Evolutionary conservation across 2,888 invertebrate genomes (phyloP).

Genomic region (Tyria jacobaeae): DNA sequence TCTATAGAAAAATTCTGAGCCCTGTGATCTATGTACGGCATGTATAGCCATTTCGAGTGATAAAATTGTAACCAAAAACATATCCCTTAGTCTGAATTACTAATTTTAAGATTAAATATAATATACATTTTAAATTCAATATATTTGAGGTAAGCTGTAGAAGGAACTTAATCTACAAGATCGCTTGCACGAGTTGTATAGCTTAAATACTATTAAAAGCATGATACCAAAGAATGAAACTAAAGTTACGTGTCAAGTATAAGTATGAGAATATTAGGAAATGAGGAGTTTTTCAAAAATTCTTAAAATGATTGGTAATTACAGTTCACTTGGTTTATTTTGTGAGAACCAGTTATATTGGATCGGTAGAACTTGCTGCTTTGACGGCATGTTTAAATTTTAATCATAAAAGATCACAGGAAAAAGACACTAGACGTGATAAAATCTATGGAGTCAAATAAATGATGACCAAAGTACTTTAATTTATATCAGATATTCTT

Average conservation of each 20-base stretch:
- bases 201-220: slow-evolving; percentile 1
- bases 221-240: neutral
- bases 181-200: slow-evolving; percentile 4
- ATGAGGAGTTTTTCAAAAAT: neutral
- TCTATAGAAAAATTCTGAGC: slow-evolving; percentile 29
- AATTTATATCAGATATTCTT: slow-evolving; percentile 13
- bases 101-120: slow-evolving; percentile 60
- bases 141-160: slow-evolving; percentile 25
- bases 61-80: slow-evolving; percentile 81
- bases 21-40: slow-evolving; percentile 38
- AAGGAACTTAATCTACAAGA: slow-evolving; percentile 15
- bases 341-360: neutral
- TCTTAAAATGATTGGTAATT: neutral
- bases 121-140: slow-evolving; percentile 44
- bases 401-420: slow-evolving; percentile 2
- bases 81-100: slow-evolving; percentile 81
- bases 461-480: slow-evolving; percentile 28
- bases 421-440: slow-evolving; percentile 19
- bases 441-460: slow-evolving; percentile 24
- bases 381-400: neutral
- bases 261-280: neutral
- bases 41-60: slow-evolving; percentile 63
- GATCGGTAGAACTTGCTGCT: too few species aligned
- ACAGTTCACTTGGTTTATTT: neutral
- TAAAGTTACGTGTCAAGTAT: neutral